A percentile compares a stretch with the other conserved stretches of the same genome.
Conservation (phyloP, 2,888 invertebrate species). For the Chalcosyrphus nemorum region DNA sequence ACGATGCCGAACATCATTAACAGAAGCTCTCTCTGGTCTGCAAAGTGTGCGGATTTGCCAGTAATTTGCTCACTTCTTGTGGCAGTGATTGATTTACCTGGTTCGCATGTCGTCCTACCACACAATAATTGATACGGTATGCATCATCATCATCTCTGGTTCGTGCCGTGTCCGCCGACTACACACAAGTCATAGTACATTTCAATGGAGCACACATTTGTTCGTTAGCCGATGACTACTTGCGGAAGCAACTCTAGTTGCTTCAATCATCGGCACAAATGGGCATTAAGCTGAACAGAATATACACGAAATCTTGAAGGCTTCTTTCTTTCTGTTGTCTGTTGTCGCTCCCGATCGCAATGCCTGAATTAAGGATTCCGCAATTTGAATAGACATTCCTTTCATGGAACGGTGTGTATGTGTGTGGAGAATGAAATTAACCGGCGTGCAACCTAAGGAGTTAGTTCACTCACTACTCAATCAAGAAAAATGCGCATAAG, state of each 20-base stretch:
- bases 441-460: conserved; percentile 38
- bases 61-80: conserved; percentile 71
- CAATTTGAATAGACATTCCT: conserved; percentile 72
- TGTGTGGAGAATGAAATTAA: conserved; percentile 67
- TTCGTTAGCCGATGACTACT: conserved; percentile 53
- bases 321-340: conserved; percentile 33
- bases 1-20: conserved; percentile 60
- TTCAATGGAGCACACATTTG: conserved; percentile 64
- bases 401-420: conserved; percentile 21
- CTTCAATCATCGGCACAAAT: conserved; percentile 63
- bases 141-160: conserved; percentile 62
- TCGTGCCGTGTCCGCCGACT: conserved; percentile 45
- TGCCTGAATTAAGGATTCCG: conserved; percentile 64
- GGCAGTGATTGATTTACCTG: conserved; percentile 72
- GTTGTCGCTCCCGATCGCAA: conserved; percentile 47
- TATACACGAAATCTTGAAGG: conserved; percentile 39
- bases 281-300: conserved; percentile 59
- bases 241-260: conserved; percentile 63
- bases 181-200: conserved; percentile 2
- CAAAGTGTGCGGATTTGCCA: conserved; percentile 70
- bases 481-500: conserved; percentile 65
- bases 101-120: conserved; percentile 56
- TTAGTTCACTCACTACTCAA: conserved; percentile 46
- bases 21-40: conserved; percentile 62
- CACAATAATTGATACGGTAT: conserved; percentile 70